These are phyloP conservation scores for Anorthoa munda DNA, from an alignment of 2,888 invertebrate species.

Conservation along the genomic window DNA sequence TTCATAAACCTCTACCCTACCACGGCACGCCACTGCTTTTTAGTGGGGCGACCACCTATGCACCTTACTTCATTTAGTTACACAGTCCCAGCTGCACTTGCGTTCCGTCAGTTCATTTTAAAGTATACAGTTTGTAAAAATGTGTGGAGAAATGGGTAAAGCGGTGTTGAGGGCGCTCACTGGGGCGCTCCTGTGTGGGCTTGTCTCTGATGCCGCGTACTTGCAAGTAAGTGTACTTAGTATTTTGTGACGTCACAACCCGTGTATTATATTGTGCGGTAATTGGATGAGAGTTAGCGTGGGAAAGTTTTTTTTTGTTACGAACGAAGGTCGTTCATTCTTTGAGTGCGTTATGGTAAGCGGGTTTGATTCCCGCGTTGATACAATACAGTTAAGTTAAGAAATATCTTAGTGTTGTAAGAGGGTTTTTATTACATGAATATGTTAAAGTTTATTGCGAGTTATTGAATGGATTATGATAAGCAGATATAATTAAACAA, in stretches of 20 bases:
- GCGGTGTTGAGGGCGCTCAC: conserved; percentile 87
- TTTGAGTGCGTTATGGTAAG: conserved; percentile 13
- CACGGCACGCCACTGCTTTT: conserved; percentile 37
- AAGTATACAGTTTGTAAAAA: conserved; percentile 67
- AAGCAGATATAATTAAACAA: not conserved
- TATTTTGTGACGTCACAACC: conserved; percentile 18
- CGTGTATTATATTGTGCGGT: conserved; percentile 27
- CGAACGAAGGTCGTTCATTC: conserved; percentile 14
- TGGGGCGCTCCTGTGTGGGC: conserved; percentile 85
- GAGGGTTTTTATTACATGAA: not conserved
- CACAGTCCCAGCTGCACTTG: conserved; percentile 55
- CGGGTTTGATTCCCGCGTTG: conserved; percentile 16
- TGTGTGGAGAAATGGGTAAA: conserved; percentile 90
- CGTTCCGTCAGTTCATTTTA: conserved; percentile 55
- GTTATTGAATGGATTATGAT: not conserved
- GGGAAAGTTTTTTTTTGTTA: conserved; percentile 24
- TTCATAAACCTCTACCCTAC: conserved; percentile 65
- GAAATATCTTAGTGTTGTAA: not conserved
- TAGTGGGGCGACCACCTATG: conserved; percentile 68
- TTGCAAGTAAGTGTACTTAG: conserved; percentile 79
- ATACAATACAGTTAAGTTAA: not conserved
- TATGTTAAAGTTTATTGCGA: not conserved
- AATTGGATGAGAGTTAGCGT: conserved; percentile 35
- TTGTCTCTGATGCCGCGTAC: conserved; percentile 88
- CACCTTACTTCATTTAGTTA: conserved; percentile 59